Conservation (phyloP, 2,113 vertebrate genomes). For the Rhombomys opimus region DNA sequence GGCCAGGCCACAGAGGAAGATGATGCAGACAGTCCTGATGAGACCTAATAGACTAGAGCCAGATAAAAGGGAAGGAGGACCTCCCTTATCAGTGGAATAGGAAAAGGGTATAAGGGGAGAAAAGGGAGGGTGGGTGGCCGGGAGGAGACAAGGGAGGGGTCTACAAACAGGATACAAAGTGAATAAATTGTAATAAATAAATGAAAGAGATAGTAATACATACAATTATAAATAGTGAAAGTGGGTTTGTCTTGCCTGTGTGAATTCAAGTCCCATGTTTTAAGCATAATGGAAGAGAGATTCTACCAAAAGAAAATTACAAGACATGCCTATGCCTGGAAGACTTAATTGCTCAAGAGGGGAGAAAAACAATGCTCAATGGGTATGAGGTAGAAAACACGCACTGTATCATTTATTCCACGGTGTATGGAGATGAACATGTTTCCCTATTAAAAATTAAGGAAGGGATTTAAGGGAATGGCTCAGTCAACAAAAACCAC, state of each 20-base stretch:
- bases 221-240: neutral
- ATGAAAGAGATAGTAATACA: neutral
- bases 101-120: neutral
- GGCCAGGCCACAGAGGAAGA: no score
- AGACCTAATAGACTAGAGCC: no score
- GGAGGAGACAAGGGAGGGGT: no score
- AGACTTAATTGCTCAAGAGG: neutral
- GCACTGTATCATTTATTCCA: neutral
- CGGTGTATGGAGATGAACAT: neutral
- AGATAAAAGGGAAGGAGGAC: no score
- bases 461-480: neutral
- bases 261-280: neutral
- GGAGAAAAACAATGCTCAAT: neutral
- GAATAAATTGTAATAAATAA: no score
- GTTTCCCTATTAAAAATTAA: neutral
- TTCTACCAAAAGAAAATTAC: neutral
- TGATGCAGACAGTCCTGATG: no score
- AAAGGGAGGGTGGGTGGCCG: neutral
- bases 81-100: no score
- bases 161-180: no score
- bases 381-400: neutral
- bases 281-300: neutral
- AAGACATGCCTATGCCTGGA: neutral
- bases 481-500: neutral
- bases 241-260: neutral